A percentile compares a stretch with the other conserved stretches of the same genome.
These are phyloP conservation scores for Actinernus sp. DNA, from an alignment of 92 coral and sea anemone species.

Conservation along the genomic window DNA sequence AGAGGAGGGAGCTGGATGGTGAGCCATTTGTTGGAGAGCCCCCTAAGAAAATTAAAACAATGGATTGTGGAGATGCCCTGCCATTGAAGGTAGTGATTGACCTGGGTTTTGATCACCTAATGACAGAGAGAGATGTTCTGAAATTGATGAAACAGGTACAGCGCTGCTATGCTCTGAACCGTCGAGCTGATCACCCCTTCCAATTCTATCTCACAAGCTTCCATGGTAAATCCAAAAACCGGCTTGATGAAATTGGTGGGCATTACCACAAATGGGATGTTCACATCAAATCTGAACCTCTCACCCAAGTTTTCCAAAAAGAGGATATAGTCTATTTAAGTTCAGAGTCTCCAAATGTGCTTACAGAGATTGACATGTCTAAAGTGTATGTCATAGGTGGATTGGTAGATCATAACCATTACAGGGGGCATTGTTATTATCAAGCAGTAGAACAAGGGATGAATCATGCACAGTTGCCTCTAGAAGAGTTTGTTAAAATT, in stretches of 20 bases:
- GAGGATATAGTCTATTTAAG: constrained; percentile 84
- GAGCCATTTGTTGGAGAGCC: constrained; percentile 14
- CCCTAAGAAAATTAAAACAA: constrained; percentile 68
- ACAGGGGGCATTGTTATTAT: constrained; percentile 85
- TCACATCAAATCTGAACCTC: constrained; percentile 67
- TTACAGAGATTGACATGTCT: constrained; percentile 80
- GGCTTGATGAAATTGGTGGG: constrained; percentile 58
- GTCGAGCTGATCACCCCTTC: constrained; percentile 81
- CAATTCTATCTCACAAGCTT: constrained; percentile 93
- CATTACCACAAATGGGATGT: constrained; percentile 91
- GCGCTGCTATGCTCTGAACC: constrained; percentile 84
- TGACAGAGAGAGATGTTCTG: constrained; percentile 83
- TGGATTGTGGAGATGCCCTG: constrained; percentile 84
- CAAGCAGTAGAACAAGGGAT: constrained; percentile 75
- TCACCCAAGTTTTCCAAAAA: constrained; percentile 71
- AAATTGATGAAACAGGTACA: constrained; percentile 93
- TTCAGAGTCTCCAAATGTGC: constrained; percentile 91
- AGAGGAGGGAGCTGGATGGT: constrained; percentile 56
- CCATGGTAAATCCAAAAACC: constrained; percentile 69
- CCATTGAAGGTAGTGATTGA: constrained; percentile 84
- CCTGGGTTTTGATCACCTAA: constrained; percentile 86
- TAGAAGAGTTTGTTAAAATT: constrained; percentile 80
- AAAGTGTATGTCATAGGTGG: constrained; percentile 95
- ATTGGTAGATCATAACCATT: constrained; percentile 96
- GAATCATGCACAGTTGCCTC: constrained; percentile 90